Percentiles rank a stretch among this genome's conserved stretches.
These are phyloP conservation scores for Chrysopa pallens DNA, from an alignment of 1,140 invertebrate species.

Conservation along the genomic window DNA sequence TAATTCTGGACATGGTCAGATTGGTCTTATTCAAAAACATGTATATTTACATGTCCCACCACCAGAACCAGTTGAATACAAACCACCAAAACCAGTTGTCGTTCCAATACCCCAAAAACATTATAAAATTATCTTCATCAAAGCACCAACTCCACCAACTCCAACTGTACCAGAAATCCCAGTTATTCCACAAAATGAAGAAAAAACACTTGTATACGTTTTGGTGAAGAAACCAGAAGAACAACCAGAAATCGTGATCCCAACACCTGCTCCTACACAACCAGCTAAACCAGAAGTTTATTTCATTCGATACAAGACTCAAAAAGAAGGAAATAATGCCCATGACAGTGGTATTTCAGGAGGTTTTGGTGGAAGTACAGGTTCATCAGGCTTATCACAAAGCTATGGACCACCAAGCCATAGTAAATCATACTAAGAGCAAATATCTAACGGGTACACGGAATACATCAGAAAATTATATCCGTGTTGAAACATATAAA, in stretches of 20 bases:
- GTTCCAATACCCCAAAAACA: constrained; percentile 48
- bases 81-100: constrained; percentile 40
- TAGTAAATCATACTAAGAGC: neutral
- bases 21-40: constrained; percentile 23
- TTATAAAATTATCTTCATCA: constrained; percentile 78
- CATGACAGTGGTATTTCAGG: neutral
- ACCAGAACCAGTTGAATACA: constrained; percentile 39
- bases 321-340: constrained; percentile 29
- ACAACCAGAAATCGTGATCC: constrained; percentile 52
- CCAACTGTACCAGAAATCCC: constrained; percentile 48
- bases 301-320: constrained; percentile 80
- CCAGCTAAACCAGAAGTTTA: constrained; percentile 70
- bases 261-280: constrained; percentile 54
- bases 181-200: constrained; percentile 47
- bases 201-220: constrained; percentile 73
- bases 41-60: constrained; percentile 74
- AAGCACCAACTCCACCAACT: constrained; percentile 54
- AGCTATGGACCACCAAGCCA: constrained; percentile 6
- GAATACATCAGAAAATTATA: too few species aligned
- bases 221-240: constrained; percentile 67
- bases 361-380: neutral
- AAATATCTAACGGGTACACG: neutral
- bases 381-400: constrained; percentile 4
- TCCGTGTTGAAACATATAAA: too few species aligned
- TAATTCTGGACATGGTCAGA: constrained; percentile 8